Evolutionary conservation across 2,888 invertebrate species (phyloP), one percentile per base, ranked within the genome.

Genomic region (Drosophila mimica): DNA sequence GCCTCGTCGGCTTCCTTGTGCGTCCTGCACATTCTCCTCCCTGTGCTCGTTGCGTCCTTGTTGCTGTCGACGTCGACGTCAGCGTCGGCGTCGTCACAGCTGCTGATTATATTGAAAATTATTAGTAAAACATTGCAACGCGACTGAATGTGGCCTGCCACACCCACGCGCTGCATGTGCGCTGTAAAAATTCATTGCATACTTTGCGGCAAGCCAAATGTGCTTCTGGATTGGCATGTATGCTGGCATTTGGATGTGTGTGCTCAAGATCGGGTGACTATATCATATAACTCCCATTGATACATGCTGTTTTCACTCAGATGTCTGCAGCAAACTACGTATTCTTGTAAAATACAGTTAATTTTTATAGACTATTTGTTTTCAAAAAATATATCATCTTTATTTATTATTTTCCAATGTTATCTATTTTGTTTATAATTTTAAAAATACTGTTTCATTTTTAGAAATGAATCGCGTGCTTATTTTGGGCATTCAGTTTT

Each of bases 41-140:
- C 17, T 31, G 11, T 25, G 25, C 15, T n/a, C 61, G 52, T 15
- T 46, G 46, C 25, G 46, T 25, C 17, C 33, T n/a, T 40, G 40
- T 49, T 53, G 53, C 57, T 43, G 67, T 61, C 64, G 70, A 70
- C 57, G 62, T 61, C 64, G 68, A 70, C 59, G n/a, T n/a, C n/a
- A 53, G 60, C 48, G 67, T 61, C 64, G 68, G 72, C 59, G 62
- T 65, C 81, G 84, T 81, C 89, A 79, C 87, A 89, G 87, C 87
- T 87, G 87, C 81, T 89, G 87, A 87, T 87, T 87, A 87, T 87
- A 87, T 87, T 87, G 87, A 78, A 87, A 89, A 84, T 89, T 89
- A 87, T 87, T 89, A 74, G 84, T 77, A 74, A 81, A 82, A 72
- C 87, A 83, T 82, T 83, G 87, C 89, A 84, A 59, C 61, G 73